A percentile compares a stretch with the other conserved stretches of the same genome.
Evolutionary conservation across 2,888 invertebrate species (phyloP).

Genomic region (Cryptus armator): DNA sequence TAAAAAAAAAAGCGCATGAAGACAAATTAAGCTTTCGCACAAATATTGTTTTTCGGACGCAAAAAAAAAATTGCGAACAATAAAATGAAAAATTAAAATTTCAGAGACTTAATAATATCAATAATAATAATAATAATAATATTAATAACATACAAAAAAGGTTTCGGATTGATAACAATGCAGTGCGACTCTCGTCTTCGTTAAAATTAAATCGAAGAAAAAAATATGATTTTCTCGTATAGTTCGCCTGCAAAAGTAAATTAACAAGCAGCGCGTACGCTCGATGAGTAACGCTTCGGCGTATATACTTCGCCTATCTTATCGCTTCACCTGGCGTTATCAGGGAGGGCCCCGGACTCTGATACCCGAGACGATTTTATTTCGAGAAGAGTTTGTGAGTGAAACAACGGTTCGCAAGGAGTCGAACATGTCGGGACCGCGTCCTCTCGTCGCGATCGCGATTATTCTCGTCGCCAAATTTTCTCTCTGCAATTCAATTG

Average conservation of each 20-base stretch:
- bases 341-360: conserved; percentile 61
- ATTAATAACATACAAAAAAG: background rate
- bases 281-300: conserved; percentile 68
- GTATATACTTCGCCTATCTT: conserved; percentile 62
- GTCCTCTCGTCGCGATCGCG: conserved; percentile 42
- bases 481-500: background rate
- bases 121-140: background rate
- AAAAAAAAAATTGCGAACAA: background rate
- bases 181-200: background rate
- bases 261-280: conserved; percentile 14
- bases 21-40: background rate
- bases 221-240: conserved; percentile 21
- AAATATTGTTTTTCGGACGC: background rate
- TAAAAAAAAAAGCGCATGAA: background rate
- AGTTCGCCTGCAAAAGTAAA: conserved; percentile 24
- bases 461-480: conserved; percentile 52
- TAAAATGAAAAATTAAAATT: background rate
- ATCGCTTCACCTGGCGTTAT: conserved; percentile 68
- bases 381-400: conserved; percentile 24
- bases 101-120: background rate
- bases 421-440: conserved; percentile 51
- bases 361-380: conserved; percentile 59
- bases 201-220: conserved; percentile 34
- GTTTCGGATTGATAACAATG: background rate
- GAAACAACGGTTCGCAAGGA: conserved; percentile 32